These are phyloP conservation scores for Poecilia latipinna DNA, from an alignment of 2,113 vertebrate genomes.

Conservation along the genomic window DNA sequence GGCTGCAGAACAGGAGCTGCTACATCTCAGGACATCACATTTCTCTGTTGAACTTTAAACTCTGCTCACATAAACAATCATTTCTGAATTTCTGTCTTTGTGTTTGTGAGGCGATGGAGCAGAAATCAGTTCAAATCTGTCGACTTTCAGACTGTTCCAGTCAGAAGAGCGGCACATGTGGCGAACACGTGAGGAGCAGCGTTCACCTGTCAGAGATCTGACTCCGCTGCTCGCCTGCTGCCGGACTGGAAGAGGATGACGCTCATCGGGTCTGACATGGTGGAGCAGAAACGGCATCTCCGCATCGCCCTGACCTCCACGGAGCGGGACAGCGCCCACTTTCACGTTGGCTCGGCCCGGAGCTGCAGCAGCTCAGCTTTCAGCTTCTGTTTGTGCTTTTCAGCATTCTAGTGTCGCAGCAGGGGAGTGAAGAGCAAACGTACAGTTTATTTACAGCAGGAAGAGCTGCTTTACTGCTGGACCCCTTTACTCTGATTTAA, in stretches of 20 bases:
- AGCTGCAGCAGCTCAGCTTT: neutral
- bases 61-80: neutral
- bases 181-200: neutral
- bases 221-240: conserved; percentile 34
- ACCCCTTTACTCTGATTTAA: neutral
- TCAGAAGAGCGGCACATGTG: neutral
- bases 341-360: neutral
- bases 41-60: neutral
- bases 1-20: neutral
- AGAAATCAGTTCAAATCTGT: neutral
- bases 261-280: neutral
- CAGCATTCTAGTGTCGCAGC: too few species aligned
- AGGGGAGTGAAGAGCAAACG: neutral
- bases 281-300: conserved; percentile 44
- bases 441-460: neutral
- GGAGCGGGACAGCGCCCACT: neutral
- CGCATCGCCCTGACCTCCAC: neutral
- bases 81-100: neutral
- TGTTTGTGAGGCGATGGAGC: neutral
- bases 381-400: neutral
- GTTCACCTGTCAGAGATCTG: conserved; percentile 21
- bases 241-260: neutral
- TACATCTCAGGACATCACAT: neutral
- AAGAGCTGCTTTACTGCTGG: neutral
- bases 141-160: neutral